Evolutionary conservation across 2,888 invertebrate genomes (phyloP).

Genomic region (Hololepta plana): DNA sequence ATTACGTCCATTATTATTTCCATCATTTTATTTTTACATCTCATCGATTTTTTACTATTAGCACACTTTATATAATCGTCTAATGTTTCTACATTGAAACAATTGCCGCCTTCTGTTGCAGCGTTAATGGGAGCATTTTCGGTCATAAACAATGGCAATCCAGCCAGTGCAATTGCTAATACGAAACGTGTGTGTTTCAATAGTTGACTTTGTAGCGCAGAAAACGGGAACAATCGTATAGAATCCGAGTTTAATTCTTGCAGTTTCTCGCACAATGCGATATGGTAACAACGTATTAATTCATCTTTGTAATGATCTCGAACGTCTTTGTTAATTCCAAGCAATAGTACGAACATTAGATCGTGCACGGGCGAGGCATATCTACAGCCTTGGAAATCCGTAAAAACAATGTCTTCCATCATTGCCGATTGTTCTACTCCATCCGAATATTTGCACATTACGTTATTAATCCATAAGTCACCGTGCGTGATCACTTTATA

Average conservation of each 20-base stretch:
- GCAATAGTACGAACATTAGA: constrained; percentile 9
- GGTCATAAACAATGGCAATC: constrained; percentile 10
- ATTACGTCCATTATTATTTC: constrained; percentile 13
- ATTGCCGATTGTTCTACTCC: constrained; percentile 4
- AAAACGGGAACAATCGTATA: constrained; percentile 11
- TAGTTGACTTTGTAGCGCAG: constrained; percentile 10
- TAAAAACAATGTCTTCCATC: constrained; percentile 8
- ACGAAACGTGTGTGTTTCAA: constrained; percentile 11
- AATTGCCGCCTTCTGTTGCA: constrained; percentile 3
- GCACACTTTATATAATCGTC: constrained; percentile 8
- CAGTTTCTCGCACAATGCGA: constrained; percentile 10
- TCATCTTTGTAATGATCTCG: constrained; percentile 10
- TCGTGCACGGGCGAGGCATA: constrained; percentile 10
- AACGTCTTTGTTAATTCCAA: constrained; percentile 9
- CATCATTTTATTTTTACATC: constrained; percentile 13
- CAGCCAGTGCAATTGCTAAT: constrained; percentile 12
- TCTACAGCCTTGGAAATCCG: constrained; percentile 14
- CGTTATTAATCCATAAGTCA: constrained; percentile 12
- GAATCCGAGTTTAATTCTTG: constrained; percentile 11
- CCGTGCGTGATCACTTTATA: constrained; percentile 13
- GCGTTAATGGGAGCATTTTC: too few relatives aligned
- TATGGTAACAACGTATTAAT: constrained; percentile 11
- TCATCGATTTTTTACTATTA: constrained; percentile 10
- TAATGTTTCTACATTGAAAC: constrained; percentile 7
- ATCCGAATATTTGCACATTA: constrained; percentile 9